Base-by-base conservation (phyloP, 1,140 invertebrate species). In the Sitobion miscanthi region DNA sequence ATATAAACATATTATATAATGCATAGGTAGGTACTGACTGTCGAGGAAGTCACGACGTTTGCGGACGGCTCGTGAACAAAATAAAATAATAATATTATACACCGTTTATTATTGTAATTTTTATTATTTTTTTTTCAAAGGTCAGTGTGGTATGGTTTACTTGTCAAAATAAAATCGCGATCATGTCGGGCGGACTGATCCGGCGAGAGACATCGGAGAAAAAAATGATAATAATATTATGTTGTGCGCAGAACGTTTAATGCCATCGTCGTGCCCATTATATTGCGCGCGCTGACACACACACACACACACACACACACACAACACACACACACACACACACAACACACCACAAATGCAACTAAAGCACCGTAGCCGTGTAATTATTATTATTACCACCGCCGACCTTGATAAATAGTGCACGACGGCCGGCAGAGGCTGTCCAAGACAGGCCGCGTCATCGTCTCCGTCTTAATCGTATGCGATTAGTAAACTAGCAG, bases 391-490 rank as follows among this genome's bases (percentile, higher is more conserved):
- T 88, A 38, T 57, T 42, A 42, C n/a, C 54, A 38, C 38, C 23
- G 54, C 45, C 88, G 88, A 90, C 88, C 88, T 90, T 90, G 88
- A 42, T 90, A 90, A 90, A 90, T 62, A 90, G 88, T 90, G 88
- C 88, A 45, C 88, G 88, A 90, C 88, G 88, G 30, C 87, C 88
- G 88, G 35, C 49, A 54, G 87, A 45, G 42, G 85, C 49, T 21
- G 87, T 14, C 25, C 54, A n/a, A 77, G 88, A 90, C 52, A 6
- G 42, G 54, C 88, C 52, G 87, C 87, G 87, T 54, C 87, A 85
- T 85, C 83, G 35, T 38, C 87, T 52, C 87, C 52, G 30, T 89
- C n/a, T 89, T 54, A 89, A 89, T 52, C 49, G 45, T 87, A 52
- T 49, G 3, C 86, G 86, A 88, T 88, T 52, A 49, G 25, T 88